A percentile compares a stretch with the other conserved stretches of the same genome.
phyloP scores from a whole-genome alignment of 2,113 vertebrate genomes.

The Cyphomyrus plagiostoma region DNA sequence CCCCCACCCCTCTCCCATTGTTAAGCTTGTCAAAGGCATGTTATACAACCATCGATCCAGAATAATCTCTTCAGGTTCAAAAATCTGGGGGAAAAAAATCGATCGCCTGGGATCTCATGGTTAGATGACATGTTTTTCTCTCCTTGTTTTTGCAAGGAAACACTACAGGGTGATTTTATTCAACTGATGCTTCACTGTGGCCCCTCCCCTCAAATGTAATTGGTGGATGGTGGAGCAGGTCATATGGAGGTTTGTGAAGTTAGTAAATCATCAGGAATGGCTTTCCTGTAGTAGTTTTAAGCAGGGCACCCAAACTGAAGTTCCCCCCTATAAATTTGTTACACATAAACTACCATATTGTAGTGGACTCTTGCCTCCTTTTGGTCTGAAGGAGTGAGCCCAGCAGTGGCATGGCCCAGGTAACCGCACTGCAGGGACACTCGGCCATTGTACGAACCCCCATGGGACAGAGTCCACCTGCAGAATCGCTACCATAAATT shows the following conservation, averaged over 20 bases:
- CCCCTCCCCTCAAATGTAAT: not conserved
- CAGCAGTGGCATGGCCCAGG: not conserved
- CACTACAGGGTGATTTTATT: not conserved
- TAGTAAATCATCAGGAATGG: not conserved
- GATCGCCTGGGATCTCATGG: not conserved
- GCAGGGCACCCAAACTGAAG: not conserved
- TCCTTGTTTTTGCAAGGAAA: not conserved
- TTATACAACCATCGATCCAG: constrained; percentile 9
- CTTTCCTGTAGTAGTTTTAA: not conserved
- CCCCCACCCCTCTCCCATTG: not conserved
- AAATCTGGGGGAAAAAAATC: not conserved
- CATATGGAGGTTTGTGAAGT: not conserved
- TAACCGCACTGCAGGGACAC: not conserved
- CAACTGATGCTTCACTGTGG: not conserved
- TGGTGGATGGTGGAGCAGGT: not conserved
- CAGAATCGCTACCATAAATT: constrained; percentile 48
- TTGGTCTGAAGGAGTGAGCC: constrained; percentile 9
- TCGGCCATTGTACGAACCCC: constrained; percentile 15
- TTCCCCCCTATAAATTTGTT: not conserved
- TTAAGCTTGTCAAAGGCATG: not conserved
- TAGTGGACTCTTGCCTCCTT: constrained; percentile 24
- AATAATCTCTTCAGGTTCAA: constrained; percentile 6
- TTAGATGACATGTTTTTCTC: not conserved
- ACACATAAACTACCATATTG: constrained; percentile 23
- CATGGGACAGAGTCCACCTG: constrained; percentile 29